Conservation (phyloP, 1,140 invertebrate genomes). For the Leptinotarsa texana region DNA sequence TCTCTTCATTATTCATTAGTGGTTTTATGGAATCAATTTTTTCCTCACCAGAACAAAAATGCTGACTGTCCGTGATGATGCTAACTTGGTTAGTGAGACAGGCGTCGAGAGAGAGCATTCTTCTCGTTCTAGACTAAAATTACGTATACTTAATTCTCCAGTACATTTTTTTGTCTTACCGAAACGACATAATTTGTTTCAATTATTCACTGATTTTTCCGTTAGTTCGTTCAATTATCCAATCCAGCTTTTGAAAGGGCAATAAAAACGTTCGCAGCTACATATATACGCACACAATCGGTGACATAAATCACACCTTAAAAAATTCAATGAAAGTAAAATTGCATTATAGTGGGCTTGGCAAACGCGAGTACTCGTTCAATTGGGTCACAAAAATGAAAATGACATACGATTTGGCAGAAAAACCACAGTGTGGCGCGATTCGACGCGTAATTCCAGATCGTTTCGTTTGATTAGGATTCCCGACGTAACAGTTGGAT, state of each 20-base stretch:
- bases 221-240: no score
- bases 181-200: no score
- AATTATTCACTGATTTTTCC: no score
- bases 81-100: no score
- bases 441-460: not conserved
- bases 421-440: conserved; percentile 9
- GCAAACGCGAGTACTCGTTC: conserved; percentile 25
- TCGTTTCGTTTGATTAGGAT: conserved; percentile 6
- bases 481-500: not conserved
- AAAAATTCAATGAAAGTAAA: conserved; percentile 25
- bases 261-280: conserved; percentile 3
- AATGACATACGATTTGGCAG: conserved; percentile 32
- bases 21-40: no score
- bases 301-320: conserved; percentile 25
- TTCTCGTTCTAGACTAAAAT: no score
- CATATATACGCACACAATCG: conserved; percentile 7
- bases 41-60: no score
- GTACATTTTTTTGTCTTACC: no score
- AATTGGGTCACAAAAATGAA: conserved; percentile 34
- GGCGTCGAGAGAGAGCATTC: no score
- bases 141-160: no score
- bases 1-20: no score
- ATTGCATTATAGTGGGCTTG: conserved; percentile 28
- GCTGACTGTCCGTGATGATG: no score
- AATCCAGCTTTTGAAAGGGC: not conserved